These are phyloP conservation scores for Trichogramma evanescens DNA, from an alignment of 2,888 invertebrate genomes.

Conservation along the genomic window DNA sequence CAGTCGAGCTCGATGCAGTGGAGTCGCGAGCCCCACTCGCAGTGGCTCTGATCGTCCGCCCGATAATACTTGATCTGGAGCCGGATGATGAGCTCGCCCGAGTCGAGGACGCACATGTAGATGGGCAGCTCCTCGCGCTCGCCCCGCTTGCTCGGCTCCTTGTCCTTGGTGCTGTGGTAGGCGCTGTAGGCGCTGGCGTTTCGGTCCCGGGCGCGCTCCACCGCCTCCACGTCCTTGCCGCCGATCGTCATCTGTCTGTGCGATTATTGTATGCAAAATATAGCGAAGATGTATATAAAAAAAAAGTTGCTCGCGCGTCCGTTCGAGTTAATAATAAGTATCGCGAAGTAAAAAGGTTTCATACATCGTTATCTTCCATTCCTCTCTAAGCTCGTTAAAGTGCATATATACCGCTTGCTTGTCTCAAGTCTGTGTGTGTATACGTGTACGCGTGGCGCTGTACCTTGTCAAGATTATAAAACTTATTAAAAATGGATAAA, in stretches of 20 bases:
- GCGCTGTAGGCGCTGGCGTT: slow-evolving; percentile 50
- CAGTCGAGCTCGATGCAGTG: slow-evolving; percentile 54
- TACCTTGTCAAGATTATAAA: too few species aligned
- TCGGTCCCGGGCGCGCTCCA: slow-evolving; percentile 47
- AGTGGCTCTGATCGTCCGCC: slow-evolving; percentile 49
- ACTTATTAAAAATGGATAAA: too few species aligned
- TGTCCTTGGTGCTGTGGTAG: slow-evolving; percentile 47
- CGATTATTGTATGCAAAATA: too few species aligned
- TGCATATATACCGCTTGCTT: too few species aligned
- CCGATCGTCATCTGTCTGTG: slow-evolving; percentile 42
- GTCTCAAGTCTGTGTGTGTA: too few species aligned
- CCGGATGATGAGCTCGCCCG: slow-evolving; percentile 49
- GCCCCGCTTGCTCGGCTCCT: slow-evolving; percentile 46
- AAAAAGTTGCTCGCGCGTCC: too few species aligned
- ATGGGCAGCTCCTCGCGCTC: slow-evolving; percentile 49
- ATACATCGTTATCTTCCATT: neutral
- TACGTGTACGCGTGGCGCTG: too few species aligned
- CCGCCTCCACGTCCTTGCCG: slow-evolving; percentile 43
- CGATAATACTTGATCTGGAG: slow-evolving; percentile 54
- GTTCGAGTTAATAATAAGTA: neutral
- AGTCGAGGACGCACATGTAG: slow-evolving; percentile 48
- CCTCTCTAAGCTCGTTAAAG: too few species aligned
- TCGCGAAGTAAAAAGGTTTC: neutral
- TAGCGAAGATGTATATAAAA: too few species aligned
- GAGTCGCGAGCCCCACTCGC: slow-evolving; percentile 51